phyloP scores from a whole-genome alignment of 2,113 vertebrate genomes.

The Circaetus gallicus region DNA sequence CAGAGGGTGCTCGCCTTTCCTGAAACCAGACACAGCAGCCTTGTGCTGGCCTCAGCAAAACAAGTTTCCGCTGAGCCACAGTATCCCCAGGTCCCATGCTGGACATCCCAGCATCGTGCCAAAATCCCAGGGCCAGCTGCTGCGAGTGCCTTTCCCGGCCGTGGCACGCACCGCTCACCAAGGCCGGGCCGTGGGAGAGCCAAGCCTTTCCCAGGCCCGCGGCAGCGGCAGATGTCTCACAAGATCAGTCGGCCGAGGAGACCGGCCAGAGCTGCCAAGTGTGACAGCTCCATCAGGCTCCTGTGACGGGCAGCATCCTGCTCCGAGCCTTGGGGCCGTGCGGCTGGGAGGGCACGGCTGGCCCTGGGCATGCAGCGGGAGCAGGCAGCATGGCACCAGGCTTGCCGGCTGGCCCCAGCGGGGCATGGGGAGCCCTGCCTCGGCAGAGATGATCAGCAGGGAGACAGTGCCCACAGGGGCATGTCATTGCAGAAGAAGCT shows the following conservation, averaged over 20 bases:
- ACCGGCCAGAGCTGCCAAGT: not conserved
- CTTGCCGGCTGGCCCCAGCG: not conserved
- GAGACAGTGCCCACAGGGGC: fast-evolving
- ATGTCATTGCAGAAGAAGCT: fast-evolving
- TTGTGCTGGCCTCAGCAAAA: constrained; percentile 6
- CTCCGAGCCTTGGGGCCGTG: not conserved
- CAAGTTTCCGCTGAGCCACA: not conserved
- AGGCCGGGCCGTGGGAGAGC: not conserved
- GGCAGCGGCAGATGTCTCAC: not conserved
- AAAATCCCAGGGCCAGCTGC: not conserved
- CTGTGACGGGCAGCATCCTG: not conserved
- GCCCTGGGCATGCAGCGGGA: fast-evolving
- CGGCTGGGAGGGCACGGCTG: not conserved
- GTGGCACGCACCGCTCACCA: fast-evolving
- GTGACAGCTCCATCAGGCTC: constrained; percentile 34
- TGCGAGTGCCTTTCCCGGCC: not conserved
- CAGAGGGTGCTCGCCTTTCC: not conserved
- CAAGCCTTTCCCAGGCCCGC: not conserved
- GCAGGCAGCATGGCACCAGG: not conserved
- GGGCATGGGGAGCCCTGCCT: not conserved
- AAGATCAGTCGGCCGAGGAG: not conserved
- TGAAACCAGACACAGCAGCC: not conserved
- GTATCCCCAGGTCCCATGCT: not conserved
- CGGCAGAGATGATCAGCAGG: not conserved
- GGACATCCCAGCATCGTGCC: not conserved